Evolutionary conservation across 1,140 invertebrate genomes (phyloP).

Genomic region (Carcinoscorpius rotundicauda): DNA sequence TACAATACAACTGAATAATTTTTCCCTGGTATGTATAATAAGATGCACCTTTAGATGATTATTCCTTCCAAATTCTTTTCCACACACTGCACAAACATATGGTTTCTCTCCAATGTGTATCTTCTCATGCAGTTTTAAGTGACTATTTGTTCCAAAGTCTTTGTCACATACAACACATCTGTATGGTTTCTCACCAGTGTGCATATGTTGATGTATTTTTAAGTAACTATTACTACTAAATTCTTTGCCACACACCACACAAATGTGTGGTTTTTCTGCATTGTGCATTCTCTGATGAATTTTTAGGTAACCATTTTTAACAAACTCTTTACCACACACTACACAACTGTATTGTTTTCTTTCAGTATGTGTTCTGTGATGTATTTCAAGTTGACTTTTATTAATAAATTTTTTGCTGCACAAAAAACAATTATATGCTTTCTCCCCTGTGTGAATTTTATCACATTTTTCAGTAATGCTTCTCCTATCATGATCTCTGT

Average conservation of each 20-base stretch:
- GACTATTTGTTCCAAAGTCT: constrained; percentile 33
- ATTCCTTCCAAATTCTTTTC: constrained; percentile 40
- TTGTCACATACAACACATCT: constrained; percentile 27
- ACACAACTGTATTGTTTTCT: constrained; percentile 38
- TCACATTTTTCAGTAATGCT: too few species aligned
- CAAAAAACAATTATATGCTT: too few species aligned
- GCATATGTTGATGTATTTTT: constrained; percentile 40
- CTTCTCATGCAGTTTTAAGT: constrained; percentile 42
- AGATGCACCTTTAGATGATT: constrained; percentile 32
- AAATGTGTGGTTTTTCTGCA: constrained; percentile 42
- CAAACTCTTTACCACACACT: constrained; percentile 23
- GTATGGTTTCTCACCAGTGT: constrained; percentile 39
- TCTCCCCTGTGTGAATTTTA: too few species aligned
- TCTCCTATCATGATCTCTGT: too few species aligned
- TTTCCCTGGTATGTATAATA: constrained; percentile 32
- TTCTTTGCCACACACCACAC: constrained; percentile 40
- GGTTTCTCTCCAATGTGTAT: constrained; percentile 45
- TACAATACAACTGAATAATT: constrained; percentile 35
- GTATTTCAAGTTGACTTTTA: constrained; percentile 18
- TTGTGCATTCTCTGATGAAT: constrained; percentile 45
- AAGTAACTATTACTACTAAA: constrained; percentile 35
- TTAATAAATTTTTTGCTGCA: too few species aligned
- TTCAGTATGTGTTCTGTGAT: constrained; percentile 37
- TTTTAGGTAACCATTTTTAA: constrained; percentile 38
- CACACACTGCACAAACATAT: constrained; percentile 43